Conservation (phyloP, 2,113 vertebrate species). For the Bagarius yarrelli region DNA sequence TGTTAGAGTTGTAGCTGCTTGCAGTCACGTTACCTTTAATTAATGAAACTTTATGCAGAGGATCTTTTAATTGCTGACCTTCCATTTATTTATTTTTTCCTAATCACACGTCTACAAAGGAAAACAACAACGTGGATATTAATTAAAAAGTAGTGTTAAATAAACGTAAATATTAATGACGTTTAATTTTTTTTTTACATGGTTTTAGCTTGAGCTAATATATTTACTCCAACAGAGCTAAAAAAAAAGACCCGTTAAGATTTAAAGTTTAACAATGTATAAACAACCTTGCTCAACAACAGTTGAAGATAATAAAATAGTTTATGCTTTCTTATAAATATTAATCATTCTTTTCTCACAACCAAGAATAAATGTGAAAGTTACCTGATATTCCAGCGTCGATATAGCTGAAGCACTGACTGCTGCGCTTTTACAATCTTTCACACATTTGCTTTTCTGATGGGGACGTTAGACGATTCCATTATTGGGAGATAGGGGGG, state of each 20-base stretch:
- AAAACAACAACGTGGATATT: background rate
- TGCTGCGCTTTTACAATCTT: slow-evolving; percentile 76
- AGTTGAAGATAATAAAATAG: slow-evolving; percentile 1
- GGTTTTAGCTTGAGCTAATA: background rate
- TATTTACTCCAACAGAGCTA: background rate
- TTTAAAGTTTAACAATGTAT: background rate
- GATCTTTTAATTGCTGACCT: slow-evolving; percentile 86
- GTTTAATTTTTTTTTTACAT: background rate
- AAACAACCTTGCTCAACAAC: background rate
- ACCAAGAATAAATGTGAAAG: background rate
- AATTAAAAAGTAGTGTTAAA: background rate
- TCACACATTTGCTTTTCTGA: slow-evolving; percentile 75
- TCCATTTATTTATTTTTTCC: slow-evolving; percentile 85
- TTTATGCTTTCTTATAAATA: background rate
- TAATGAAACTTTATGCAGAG: slow-evolving; percentile 84
- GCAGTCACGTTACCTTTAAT: slow-evolving; percentile 83
- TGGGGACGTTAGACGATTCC: slow-evolving; percentile 51
- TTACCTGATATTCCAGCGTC: slow-evolving; percentile 81
- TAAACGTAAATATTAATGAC: background rate
- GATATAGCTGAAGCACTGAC: slow-evolving; percentile 73
- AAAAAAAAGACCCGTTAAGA: background rate
- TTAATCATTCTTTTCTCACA: background rate
- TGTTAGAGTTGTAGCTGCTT: background rate
- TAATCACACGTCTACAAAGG: slow-evolving; percentile 35
- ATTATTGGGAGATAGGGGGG: slow-evolving; percentile 37